Base-by-base conservation (phyloP, 2,113 vertebrate species). In the Indri indri region DNA sequence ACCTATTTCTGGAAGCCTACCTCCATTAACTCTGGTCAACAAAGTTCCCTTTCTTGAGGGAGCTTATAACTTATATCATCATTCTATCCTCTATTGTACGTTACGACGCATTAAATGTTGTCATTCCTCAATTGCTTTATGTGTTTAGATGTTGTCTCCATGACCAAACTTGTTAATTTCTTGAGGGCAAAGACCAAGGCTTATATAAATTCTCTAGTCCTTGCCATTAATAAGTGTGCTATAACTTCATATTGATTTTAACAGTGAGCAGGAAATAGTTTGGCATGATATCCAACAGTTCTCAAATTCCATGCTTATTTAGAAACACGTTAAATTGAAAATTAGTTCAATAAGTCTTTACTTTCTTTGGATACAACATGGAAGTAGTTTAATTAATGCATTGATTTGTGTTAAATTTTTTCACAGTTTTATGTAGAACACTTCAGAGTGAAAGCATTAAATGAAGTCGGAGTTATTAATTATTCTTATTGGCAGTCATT, bases 171-270 rank as follows among this genome's bases (percentile, higher is more conserved):
- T 94, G 59, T 91, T 96, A 95, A 92, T 84, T 95, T 90, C 23
- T 96, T 61, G 54, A 96, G 79, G 82, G n/a, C 7, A 87, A 97
- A 96, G 45, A 59, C 50, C 34, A 65, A 95, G 10, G 30, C 34
- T 94, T 96, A 65, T 84, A 92, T 85, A 90, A 90, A 88, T 77
- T 95, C n/a, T 95, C 25, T 61, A 94, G 76, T 77, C 32, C 5
- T 77, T 82, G 45, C 68, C 81, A 95, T 88, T 96, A 94, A 90
- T 97, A 92, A 88, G 63, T 57, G 59, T 76, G 76, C 71, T 76
- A 84, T 96, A 95, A 90, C 37, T 97, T 96, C 40, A 40, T 95
- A 97, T 96, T 97, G 96, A 97, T 97, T 98, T 96, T 97, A 90
- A 81, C 84, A 88, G 34, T 90, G 88, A 92, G 66, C 91, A 95